Percentiles rank a stretch among this genome's conserved stretches.
Evolutionary conservation across 2,113 vertebrate genomes (phyloP).

Genomic region (Oxygymnocypris stewartii): DNA sequence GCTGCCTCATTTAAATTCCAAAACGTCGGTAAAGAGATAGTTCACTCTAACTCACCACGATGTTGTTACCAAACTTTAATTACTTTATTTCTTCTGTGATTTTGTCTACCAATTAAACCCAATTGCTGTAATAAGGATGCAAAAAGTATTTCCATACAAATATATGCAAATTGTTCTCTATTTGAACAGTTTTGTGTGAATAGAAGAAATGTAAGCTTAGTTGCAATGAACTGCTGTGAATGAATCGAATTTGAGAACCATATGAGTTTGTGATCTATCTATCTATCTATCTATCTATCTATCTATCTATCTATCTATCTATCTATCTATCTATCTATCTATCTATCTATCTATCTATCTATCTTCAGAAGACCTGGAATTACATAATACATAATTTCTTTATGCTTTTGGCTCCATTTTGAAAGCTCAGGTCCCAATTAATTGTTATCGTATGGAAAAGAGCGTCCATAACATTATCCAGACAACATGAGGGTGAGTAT

Average conservation of each 20-base stretch:
- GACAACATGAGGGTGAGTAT: not conserved
- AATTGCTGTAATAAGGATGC: not conserved
- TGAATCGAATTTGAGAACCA: too few species aligned
- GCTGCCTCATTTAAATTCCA: slow-evolving; percentile 74
- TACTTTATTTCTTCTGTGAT: not conserved
- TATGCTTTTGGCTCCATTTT: not conserved
- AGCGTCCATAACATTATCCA: not conserved
- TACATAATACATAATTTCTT: too few species aligned
- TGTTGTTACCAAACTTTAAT: slow-evolving; percentile 8
- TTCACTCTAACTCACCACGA: not conserved
- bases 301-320: too few species aligned
- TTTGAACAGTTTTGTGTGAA: not conserved
- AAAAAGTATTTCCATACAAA: not conserved
- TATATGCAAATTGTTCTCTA: not conserved
- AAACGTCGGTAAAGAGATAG: slow-evolving; percentile 67
- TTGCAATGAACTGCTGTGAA: not conserved
- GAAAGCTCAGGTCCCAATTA: not conserved
- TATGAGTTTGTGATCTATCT: too few species aligned
- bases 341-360: too few species aligned
- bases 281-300: too few species aligned
- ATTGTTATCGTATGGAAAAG: not conserved
- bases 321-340: too few species aligned
- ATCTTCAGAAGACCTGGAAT: too few species aligned
- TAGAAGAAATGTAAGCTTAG: not conserved
- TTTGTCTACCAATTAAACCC: not conserved